phyloP scores from a whole-genome alignment of 1,140 invertebrate genomes.

The Drosophila paulistorum region DNA sequence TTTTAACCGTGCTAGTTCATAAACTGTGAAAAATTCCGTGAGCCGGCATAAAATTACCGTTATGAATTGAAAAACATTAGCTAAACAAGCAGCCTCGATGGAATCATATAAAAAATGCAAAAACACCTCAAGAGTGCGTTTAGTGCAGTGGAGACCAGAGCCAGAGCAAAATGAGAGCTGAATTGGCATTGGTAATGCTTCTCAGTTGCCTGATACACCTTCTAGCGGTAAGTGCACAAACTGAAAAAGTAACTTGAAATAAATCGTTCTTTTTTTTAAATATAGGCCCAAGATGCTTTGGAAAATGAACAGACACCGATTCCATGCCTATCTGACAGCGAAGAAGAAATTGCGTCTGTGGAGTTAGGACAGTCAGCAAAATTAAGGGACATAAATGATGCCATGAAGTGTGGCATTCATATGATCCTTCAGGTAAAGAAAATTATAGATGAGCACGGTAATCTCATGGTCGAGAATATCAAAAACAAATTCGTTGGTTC shows the following conservation, averaged over 20 bases:
- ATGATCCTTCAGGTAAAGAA: slow-evolving; percentile 54
- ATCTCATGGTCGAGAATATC: slow-evolving; percentile 33
- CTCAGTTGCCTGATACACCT: slow-evolving; percentile 42
- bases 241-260: neutral
- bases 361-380: slow-evolving; percentile 48
- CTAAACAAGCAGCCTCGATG: no score
- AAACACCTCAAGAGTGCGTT: neutral
- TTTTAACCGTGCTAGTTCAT: no score
- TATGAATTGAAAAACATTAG: no score
- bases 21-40: no score
- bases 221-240: slow-evolving; percentile 27
- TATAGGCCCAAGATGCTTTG: slow-evolving; percentile 9
- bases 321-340: neutral
- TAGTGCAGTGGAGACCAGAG: slow-evolving; percentile 33
- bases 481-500: slow-evolving; percentile 14
- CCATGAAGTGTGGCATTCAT: slow-evolving; percentile 54
- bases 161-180: slow-evolving; percentile 50
- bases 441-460: slow-evolving; percentile 51
- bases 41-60: no score
- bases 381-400: slow-evolving; percentile 46
- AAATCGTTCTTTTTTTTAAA: no score
- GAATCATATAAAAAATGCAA: no score
- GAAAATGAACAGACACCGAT: neutral
- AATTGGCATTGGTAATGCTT: slow-evolving; percentile 43
- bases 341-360: slow-evolving; percentile 42